A percentile compares a stretch with the other conserved stretches of the same genome.
These are phyloP conservation scores for Tamandua tetradactyla DNA, from an alignment of 2,797 vertebrate genomes.

Conservation along the genomic window DNA sequence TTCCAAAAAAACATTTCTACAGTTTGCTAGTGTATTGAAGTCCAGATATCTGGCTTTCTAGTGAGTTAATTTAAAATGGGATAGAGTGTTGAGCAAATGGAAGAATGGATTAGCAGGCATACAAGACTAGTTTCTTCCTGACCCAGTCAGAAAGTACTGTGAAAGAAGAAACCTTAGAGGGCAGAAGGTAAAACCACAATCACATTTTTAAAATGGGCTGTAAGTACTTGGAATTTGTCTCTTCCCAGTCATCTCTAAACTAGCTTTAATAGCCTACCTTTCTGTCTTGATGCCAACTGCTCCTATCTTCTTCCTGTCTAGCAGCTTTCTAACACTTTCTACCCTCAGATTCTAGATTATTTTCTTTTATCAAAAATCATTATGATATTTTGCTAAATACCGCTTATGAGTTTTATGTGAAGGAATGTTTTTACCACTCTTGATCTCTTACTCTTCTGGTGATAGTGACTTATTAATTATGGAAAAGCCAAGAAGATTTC, in stretches of 20 bases:
- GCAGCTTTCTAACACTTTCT: background rate
- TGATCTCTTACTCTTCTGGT: conserved; percentile 64
- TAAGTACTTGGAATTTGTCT: background rate
- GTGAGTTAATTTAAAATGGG: background rate
- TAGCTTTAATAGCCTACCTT: background rate
- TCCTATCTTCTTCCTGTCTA: background rate
- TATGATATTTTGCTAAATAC: conserved; percentile 55
- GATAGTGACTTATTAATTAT: conserved; percentile 73
- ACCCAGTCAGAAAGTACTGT: background rate
- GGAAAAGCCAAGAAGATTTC: conserved; percentile 65
- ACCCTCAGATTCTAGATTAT: background rate
- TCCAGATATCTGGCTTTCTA: background rate
- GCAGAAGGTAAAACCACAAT: background rate
- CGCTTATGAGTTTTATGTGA: conserved; percentile 20
- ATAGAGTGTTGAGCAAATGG: background rate
- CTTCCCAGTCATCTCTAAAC: background rate
- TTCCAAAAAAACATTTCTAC: background rate
- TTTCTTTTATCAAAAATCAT: conserved; percentile 35
- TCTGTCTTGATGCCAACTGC: background rate
- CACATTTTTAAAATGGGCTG: background rate
- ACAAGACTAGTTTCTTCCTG: background rate
- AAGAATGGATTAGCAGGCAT: background rate
- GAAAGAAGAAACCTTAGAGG: background rate
- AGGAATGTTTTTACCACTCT: conserved; percentile 50
- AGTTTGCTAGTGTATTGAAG: background rate